A percentile compares a stretch with the other conserved stretches of the same genome.
Conservation (phyloP, 2,888 invertebrate species). For the Ichneumon xanthorius region DNA sequence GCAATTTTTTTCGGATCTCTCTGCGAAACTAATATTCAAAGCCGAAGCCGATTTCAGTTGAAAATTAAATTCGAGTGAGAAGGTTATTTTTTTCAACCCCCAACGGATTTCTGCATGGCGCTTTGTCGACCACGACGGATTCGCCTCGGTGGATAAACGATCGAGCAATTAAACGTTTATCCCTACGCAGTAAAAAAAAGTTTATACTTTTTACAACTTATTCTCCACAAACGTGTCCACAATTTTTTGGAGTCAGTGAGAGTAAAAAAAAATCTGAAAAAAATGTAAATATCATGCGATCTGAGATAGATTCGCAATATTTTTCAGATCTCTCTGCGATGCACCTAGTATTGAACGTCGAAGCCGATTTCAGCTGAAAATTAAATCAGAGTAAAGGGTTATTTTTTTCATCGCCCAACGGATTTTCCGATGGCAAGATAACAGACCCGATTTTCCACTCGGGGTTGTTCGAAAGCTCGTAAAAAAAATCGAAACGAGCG, state of each 20-base stretch:
- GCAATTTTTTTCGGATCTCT: too few species aligned
- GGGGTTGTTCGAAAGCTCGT: background rate
- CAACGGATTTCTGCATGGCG: background rate
- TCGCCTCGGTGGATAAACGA: constrained; percentile 3
- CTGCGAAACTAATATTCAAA: too few species aligned
- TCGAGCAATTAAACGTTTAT: constrained; percentile 33
- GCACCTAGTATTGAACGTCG: too few species aligned
- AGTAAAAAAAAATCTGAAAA: background rate
- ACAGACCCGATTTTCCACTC: background rate
- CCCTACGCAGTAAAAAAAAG: too few species aligned
- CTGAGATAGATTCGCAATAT: background rate
- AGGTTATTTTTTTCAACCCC: too few species aligned
- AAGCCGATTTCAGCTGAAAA: background rate
- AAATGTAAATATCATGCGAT: too few species aligned
- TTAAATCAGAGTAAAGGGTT: background rate
- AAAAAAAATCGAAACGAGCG: background rate
- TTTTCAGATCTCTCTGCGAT: background rate
- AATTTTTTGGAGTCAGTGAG: background rate
- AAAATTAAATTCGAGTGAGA: too few species aligned
- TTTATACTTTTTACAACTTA: too few species aligned
- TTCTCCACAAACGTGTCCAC: too few species aligned
- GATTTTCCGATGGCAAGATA: constrained; percentile 5
- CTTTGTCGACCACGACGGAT: constrained; percentile 50
- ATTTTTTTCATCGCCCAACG: background rate
- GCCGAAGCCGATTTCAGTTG: too few species aligned